Conservation (phyloP, 2,888 invertebrate genomes). For the Mythimna albipuncta region DNA sequence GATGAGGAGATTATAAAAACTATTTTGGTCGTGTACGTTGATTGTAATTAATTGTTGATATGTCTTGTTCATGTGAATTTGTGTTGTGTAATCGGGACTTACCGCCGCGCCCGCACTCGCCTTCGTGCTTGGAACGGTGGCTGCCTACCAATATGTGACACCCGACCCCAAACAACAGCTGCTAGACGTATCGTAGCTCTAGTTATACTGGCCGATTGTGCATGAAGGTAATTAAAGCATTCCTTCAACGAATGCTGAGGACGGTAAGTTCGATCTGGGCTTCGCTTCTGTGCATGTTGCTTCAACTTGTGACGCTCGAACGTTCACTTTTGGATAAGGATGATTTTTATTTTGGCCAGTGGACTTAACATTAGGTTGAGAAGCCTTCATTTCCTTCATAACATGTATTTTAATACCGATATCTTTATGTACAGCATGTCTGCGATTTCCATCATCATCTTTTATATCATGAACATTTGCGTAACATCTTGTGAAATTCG, state of each 20-base stretch:
- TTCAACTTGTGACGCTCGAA: constrained; percentile 59
- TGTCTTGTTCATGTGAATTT: constrained; percentile 91
- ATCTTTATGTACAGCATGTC: constrained; percentile 32
- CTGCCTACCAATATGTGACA: constrained; percentile 85
- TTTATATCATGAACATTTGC: constrained; percentile 12
- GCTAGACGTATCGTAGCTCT: constrained; percentile 86
- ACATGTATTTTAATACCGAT: constrained; percentile 12
- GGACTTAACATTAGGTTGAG: constrained; percentile 14
- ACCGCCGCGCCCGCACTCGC: constrained; percentile 88
- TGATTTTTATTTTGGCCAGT: constrained; percentile 28
- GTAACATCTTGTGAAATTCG: background rate
- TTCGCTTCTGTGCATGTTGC: constrained; percentile 76
- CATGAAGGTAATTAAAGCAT: constrained; percentile 88
- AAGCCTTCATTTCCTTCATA: constrained; percentile 40
- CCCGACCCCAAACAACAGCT: constrained; percentile 81
- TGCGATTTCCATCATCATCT: constrained; percentile 31
- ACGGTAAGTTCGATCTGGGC: constrained; percentile 85
- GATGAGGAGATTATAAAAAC: constrained; percentile 84
- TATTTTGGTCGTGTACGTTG: constrained; percentile 90
- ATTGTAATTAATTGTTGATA: constrained; percentile 82
- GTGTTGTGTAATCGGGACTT: constrained; percentile 87
- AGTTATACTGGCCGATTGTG: constrained; percentile 83
- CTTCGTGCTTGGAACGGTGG: constrained; percentile 86
- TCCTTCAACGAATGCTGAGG: constrained; percentile 86
- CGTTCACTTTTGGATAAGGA: constrained; percentile 60